These are phyloP conservation scores for Abscondita cerata DNA, from an alignment of 2,888 invertebrate species.

Conservation along the genomic window DNA sequence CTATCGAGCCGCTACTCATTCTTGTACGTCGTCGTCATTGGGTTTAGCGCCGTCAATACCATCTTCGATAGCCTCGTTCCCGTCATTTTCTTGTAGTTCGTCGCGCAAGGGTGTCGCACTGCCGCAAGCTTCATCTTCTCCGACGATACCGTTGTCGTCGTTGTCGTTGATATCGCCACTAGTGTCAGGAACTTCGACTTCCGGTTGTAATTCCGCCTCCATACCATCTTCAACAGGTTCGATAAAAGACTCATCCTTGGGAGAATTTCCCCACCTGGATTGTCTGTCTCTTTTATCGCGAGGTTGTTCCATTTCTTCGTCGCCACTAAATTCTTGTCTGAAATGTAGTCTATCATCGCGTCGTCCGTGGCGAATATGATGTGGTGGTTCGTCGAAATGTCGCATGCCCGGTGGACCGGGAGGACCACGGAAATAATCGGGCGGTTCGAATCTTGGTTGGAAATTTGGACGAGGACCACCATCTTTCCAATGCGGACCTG, in stretches of 20 bases:
- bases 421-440: conserved; percentile 51
- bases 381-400: conserved; percentile 41
- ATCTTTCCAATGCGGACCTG: conserved; percentile 57
- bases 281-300: conserved; percentile 33
- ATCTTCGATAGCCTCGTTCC: not conserved
- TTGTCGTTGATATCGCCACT: conserved; percentile 28
- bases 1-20: conserved; percentile 4
- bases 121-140: conserved; percentile 25
- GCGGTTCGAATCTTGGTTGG: conserved; percentile 51
- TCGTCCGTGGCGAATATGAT: conserved; percentile 33
- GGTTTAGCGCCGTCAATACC: conserved; percentile 12
- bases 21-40: conserved; percentile 10
- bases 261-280: conserved; percentile 48
- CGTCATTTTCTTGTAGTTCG: conserved; percentile 33
- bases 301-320: conserved; percentile 15
- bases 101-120: conserved; percentile 49
- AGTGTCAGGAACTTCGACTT: conserved; percentile 23
- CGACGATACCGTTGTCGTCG: conserved; percentile 27
- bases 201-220: conserved; percentile 13
- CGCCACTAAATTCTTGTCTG: conserved; percentile 32
- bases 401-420: conserved; percentile 35
- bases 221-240: conserved; percentile 20
- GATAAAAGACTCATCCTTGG: conserved; percentile 14
- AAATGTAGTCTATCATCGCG: conserved; percentile 39
- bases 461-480: conserved; percentile 60